These are phyloP conservation scores for Eristalinus sepulchralis DNA, from an alignment of 2,888 invertebrate species.

Conservation along the genomic window DNA sequence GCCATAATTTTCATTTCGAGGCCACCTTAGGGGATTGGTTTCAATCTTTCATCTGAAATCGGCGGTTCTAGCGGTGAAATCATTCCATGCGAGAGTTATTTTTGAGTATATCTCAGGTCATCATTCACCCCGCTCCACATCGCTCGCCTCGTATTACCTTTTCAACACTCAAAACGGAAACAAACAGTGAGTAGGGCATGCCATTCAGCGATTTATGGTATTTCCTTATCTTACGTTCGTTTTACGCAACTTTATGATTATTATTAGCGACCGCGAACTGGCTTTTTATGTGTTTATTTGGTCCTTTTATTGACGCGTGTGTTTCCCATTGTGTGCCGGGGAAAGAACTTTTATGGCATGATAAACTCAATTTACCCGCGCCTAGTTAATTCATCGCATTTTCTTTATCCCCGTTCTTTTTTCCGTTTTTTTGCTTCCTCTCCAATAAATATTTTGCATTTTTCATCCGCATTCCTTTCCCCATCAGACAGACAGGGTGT, in stretches of 20 bases:
- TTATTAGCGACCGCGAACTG: conserved; percentile 14
- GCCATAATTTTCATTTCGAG: too few relatives aligned
- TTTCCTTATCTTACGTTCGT: conserved; percentile 6
- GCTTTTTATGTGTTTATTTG: conserved; percentile 15
- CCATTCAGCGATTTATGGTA: conserved; percentile 20
- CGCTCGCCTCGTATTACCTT: neutral
- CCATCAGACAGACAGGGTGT: neutral
- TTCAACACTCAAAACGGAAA: neutral
- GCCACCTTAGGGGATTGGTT: neutral
- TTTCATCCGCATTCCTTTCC: conserved; percentile 7
- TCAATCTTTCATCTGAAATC: neutral
- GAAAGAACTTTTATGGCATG: conserved; percentile 7
- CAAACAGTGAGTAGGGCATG: conserved; percentile 14
- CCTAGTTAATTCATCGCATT: conserved; percentile 12
- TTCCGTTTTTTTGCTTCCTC: neutral
- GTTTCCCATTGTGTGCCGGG: neutral
- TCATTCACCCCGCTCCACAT: neutral
- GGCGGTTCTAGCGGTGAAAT: neutral
- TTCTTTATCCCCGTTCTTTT: neutral
- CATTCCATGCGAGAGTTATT: neutral
- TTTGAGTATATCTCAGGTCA: neutral
- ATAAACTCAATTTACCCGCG: conserved; percentile 16
- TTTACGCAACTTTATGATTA: conserved; percentile 15
- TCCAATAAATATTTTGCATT: conserved; percentile 38
- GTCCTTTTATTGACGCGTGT: conserved; percentile 8